Evolutionary conservation across 1,140 invertebrate species (phyloP), one percentile per base, ranked within the genome.

Genomic region (Drosophila cardini): DNA sequence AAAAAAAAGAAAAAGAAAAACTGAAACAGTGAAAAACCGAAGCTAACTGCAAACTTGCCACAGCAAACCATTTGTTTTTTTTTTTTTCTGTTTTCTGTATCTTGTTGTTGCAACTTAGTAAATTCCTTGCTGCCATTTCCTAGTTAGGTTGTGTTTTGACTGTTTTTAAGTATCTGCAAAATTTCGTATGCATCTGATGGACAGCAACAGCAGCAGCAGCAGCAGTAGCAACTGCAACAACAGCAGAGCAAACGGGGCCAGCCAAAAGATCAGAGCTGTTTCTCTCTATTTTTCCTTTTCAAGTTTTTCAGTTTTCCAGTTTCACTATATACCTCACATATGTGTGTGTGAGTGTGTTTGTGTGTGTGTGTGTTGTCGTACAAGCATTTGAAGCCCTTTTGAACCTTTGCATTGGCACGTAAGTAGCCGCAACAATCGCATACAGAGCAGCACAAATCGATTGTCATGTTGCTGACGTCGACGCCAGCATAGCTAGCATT

Each of bases 161-260:
- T 86, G 76, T 71, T 87, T 81, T 86, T 87, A 87, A 87, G 83
- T 84, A 83, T 72, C 70, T 80, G 77, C 56, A 79, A 80, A 80
- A 89, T 87, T 87, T 87, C 65, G 80, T 89, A 87, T 87, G 84
- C 84, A 87, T 87, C 84, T 87, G 84, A 87, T 87, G 83, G 83
- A 89, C 83, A 89, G 76, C 65, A 79, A 73, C 55, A 87, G 67
- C 64, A 72, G 60, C 76, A 71, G 57, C 26, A 34, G 36, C 50
- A 13, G 13, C 50, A 53, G 30, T 57, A 75, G 76, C 55, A 74
- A 73, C 74, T 86, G 70, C 64, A 79, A 68, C 76, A 78, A 63
- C 40, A 32, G 34, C 68, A 57, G 52, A 60, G 62, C 78, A 86
- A 83, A 79, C 62, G 76, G 69, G 79, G 78, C 67, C 78, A 82